Evolutionary conservation across 30 jellyfish, hydroid and myxozoan species (phyloP), one percentile per base, ranked within the genome.

Genomic region (Cassiopea xamachana): DNA sequence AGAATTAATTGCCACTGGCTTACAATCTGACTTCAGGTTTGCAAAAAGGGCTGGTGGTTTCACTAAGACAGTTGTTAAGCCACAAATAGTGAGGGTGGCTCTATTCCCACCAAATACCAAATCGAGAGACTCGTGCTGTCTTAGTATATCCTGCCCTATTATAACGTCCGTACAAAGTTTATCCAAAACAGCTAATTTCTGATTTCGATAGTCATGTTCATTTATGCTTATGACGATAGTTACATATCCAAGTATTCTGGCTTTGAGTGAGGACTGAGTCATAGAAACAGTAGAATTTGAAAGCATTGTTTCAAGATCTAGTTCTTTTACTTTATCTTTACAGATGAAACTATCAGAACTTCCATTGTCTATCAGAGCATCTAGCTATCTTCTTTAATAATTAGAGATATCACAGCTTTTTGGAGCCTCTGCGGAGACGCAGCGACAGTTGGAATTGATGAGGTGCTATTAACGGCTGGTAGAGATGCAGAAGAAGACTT

Each of bases 1-100:
- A 4, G 98, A 93, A 78, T 93, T 93, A 17, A 87, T 60, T 19
- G 98, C 98, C 18, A 93, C 73, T 2, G 98, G 98, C 46, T 93
- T 68, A 78, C 86, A 76, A 73, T 89, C 93, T 74, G 93, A 2
- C 55, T 93, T 82, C 1, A 93, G 72, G 74, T 89, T 83, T 48
- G n/a, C 87, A 84, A 89, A 93, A n/a, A 14, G 76, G 12, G 87
- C 46, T 5, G 95, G 93, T 17, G 97, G 93, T 13, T 59, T 47
- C 43, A 76, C 79, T 49, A 10, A 62, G 17, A 90, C 46, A n/a
- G 92, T 75, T 15, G 95, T 69, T 48, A 84, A 62, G 14, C 88
- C 91, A 68, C 85, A 83, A 7, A 83, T 73, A 44, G 72, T 75
- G 83, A 87, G 69, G 46, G 90, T 48, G 17, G 80, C 84, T 76